These are phyloP conservation scores for Drosophila mojavensis DNA, from an alignment of 1,140 invertebrate genomes.

Conservation along the genomic window DNA sequence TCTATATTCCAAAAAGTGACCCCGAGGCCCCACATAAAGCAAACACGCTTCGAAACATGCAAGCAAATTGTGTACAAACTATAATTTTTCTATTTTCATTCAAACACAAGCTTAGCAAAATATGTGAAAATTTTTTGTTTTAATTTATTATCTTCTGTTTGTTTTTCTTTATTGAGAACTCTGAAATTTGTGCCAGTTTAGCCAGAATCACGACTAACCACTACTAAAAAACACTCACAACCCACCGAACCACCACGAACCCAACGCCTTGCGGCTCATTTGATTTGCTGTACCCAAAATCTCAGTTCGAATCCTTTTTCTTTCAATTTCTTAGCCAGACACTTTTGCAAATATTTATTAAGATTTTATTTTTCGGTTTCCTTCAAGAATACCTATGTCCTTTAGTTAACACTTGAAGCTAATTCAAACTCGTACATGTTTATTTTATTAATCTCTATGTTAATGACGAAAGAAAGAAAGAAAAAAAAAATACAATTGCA, in stretches of 20 bases:
- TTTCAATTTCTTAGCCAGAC: constrained; percentile 57
- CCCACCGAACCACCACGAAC: constrained; percentile 41
- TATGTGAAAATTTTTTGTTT: constrained; percentile 19
- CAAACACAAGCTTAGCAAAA: constrained; percentile 59
- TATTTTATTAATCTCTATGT: constrained; percentile 60
- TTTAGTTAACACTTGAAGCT: constrained; percentile 58
- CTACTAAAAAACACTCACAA: constrained; percentile 30
- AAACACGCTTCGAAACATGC: constrained; percentile 58
- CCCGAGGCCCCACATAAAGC: constrained; percentile 29
- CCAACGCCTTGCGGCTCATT: constrained; percentile 66
- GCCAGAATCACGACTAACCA: constrained; percentile 37
- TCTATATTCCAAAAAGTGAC: constrained; percentile 74
- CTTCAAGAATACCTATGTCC: constrained; percentile 28
- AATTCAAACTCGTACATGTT: constrained; percentile 53
- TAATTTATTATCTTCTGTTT: constrained; percentile 29
- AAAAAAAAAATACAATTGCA: constrained; percentile 35
- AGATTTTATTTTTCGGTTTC: constrained; percentile 41
- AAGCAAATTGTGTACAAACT: constrained; percentile 6
- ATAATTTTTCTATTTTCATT: constrained; percentile 30
- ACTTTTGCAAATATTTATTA: constrained; percentile 60
- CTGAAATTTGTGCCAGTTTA: constrained; percentile 34
- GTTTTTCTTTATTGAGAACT: constrained; percentile 28
- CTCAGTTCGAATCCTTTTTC: constrained; percentile 9
- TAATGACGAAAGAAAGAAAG: constrained; percentile 42
- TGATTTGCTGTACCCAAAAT: constrained; percentile 68